A percentile compares a stretch with the other conserved stretches of the same genome.
phyloP scores from a whole-genome alignment of 2,113 vertebrate species.

The Damaliscus lunatus region DNA sequence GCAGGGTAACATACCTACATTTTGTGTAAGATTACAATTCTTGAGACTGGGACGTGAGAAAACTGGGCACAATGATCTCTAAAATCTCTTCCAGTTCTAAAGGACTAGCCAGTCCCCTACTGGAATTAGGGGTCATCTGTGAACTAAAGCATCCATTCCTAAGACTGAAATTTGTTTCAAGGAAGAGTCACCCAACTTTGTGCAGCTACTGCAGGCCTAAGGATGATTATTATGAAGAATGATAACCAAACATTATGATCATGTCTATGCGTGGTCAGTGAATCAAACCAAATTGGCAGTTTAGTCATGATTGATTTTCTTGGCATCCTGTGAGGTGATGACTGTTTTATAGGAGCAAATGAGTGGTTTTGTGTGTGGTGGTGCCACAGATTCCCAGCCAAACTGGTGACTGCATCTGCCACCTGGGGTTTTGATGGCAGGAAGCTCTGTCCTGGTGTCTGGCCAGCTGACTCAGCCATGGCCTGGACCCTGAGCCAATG shows the following conservation, averaged over 20 bases:
- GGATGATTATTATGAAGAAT: conserved; percentile 23
- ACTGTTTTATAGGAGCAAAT: conserved; percentile 60
- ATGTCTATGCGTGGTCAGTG: conserved; percentile 58
- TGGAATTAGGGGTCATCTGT: neutral
- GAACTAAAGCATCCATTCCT: neutral
- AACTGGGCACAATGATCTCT: neutral
- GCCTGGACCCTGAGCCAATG: neutral
- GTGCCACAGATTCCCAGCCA: conserved; percentile 26
- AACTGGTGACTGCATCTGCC: conserved; percentile 52
- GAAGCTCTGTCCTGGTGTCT: conserved; percentile 48
- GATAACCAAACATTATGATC: conserved; percentile 47
- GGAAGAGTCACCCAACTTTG: neutral
- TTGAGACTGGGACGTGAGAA: neutral
- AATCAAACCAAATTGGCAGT: conserved; percentile 59
- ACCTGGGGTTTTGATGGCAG: conserved; percentile 69
- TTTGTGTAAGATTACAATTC: neutral
- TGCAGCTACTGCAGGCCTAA: neutral
- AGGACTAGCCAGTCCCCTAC: neutral
- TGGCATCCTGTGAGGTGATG: conserved; percentile 60
- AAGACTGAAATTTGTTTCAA: neutral
- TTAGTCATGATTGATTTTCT: conserved; percentile 67
- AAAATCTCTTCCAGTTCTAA: neutral
- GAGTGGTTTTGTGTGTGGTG: conserved; percentile 55
- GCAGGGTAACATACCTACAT: neutral
- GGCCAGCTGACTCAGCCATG: conserved; percentile 48